phyloP scores from a whole-genome alignment of 2,797 vertebrate genomes.

The Sphenopsis melanotis region DNA sequence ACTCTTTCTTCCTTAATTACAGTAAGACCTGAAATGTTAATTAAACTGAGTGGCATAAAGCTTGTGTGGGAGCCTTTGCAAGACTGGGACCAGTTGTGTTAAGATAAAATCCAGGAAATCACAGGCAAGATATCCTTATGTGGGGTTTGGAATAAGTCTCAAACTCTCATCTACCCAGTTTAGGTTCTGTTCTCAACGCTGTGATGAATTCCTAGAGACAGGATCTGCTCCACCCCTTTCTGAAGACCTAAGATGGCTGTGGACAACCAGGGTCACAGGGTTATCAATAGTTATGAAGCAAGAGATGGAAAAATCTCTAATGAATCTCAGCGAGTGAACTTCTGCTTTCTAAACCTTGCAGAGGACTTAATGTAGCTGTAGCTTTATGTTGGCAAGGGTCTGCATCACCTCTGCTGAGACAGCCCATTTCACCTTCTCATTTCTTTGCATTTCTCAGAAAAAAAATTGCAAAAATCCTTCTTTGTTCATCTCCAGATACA shows the following conservation, averaged over 20 bases:
- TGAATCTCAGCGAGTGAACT: not conserved
- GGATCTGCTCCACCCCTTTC: not conserved
- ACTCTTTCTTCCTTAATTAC: not conserved
- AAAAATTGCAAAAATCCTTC: not conserved
- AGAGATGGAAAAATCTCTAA: not conserved
- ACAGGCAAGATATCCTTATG: not conserved
- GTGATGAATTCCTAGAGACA: not conserved
- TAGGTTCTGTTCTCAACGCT: not conserved
- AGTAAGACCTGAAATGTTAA: not conserved
- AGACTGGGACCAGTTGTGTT: not conserved
- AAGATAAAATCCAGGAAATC: not conserved
- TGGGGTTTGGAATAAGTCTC: not conserved
- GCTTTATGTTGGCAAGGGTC: not conserved
- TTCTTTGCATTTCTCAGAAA: not conserved
- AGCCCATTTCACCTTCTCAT: not conserved
- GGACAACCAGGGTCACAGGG: not conserved
- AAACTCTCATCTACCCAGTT: not conserved
- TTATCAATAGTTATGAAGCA: not conserved
- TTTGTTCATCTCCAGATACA: not conserved
- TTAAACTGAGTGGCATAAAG: not conserved
- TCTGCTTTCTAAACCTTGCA: not conserved
- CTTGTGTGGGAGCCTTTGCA: not conserved
- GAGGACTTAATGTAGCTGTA: rapidly evolving
- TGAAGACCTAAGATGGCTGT: not conserved
- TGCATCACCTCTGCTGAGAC: not conserved